Evolutionary conservation across 2,113 vertebrate species (phyloP), one percentile per base, ranked within the genome.

Genomic region (Merops nubicus): DNA sequence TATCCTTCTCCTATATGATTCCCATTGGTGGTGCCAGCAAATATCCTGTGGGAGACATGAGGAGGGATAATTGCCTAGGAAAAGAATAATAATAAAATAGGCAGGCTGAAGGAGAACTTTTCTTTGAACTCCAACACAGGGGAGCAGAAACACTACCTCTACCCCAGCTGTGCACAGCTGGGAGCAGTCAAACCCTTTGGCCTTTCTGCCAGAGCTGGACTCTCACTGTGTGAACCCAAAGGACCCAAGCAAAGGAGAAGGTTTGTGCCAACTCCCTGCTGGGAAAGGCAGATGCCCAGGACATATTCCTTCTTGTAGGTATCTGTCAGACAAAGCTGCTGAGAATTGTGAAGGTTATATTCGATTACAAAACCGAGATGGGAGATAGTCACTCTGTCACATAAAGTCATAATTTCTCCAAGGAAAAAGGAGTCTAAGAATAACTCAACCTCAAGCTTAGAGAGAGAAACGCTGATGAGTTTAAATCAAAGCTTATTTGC

Each of bases 401-500:
- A 47, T 54, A 86, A 93, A 90, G 3, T 90, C 26, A 3, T 68
- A 51, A 84, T 64, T 94, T 76, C 76, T 91, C 36, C 68, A 81
- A 40, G 68, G 68, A 94, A 79, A 80, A 94, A 84, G 34, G 34
- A 92, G 28, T 36, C 92, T 78, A 86, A 91, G 85, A 94, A 92
- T 95, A 96, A 83, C 79, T 81, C 79, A 89, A 43, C 69, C 48
- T 36, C 40, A 33, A 64, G 89, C 42, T 93, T 14, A 7, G 92
- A 40, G 34, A 85, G 54, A 47, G 75, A 94, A 93, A 90, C 69
- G 88, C 33, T 88, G 51, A 91, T 81, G 85, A 92, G 68, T 54
- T 69, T 22, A 73, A 95, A 85, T 85, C 89, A 95, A 90, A 91
- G 70, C 90, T 95, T 80, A 80, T 96, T 77, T 95, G 91, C 78